Evolutionary conservation across 2,797 vertebrate genomes (phyloP).

Genomic region (Sarcoramphus papa): DNA sequence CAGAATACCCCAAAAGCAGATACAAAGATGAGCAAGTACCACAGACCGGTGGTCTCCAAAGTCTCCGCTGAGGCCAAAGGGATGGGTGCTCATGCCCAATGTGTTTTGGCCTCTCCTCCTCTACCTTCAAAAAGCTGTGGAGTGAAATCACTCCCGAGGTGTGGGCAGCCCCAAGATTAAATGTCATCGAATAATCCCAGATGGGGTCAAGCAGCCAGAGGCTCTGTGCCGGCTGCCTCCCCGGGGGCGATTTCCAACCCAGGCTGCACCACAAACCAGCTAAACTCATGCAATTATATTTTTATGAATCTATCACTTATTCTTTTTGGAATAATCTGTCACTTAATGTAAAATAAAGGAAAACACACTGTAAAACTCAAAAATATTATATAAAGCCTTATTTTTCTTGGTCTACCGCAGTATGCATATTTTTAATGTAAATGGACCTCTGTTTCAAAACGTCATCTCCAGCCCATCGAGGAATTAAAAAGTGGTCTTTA

Average conservation of each 20-base stretch:
- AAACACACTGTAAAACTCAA: neutral
- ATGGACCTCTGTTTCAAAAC: constrained; percentile 44
- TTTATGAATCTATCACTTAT: neutral
- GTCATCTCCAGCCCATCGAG: constrained; percentile 4
- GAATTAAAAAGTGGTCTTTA: constrained; percentile 47
- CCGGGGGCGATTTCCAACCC: accelerated
- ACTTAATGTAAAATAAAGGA: constrained; percentile 18
- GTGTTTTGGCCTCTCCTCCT: neutral
- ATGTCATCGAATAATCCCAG: neutral
- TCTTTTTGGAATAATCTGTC: neutral
- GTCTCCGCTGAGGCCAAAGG: neutral
- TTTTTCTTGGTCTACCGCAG: constrained; percentile 40
- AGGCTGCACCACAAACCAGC: neutral
- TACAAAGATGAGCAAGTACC: neutral
- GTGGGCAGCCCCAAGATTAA: neutral
- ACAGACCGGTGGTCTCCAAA: neutral
- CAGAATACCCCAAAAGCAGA: neutral
- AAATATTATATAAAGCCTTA: neutral
- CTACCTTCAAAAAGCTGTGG: neutral
- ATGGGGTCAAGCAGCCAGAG: neutral
- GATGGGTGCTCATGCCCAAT: neutral
- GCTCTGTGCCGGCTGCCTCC: neutral
- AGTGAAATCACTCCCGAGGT: neutral
- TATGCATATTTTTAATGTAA: constrained; percentile 41
- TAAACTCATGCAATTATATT: neutral